Evolutionary conservation across 2,797 vertebrate species (phyloP).

Genomic region (Betta splendens): DNA sequence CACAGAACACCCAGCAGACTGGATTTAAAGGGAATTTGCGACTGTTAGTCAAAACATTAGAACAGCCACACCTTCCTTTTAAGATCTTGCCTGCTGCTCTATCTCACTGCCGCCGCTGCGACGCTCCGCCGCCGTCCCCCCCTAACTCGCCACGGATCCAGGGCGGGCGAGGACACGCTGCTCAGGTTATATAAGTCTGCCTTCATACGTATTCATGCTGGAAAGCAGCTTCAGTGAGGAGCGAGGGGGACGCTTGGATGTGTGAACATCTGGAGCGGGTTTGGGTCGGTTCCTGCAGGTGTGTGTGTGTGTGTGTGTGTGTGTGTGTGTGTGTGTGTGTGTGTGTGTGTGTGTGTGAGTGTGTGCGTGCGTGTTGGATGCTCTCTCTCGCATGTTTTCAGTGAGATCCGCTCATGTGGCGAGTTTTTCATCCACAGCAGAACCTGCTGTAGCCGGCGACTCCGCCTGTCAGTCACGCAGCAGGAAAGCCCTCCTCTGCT

Average conservation of each 20-base stretch:
- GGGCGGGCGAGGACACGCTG: conserved; percentile 41
- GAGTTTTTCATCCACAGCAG: conserved; percentile 27
- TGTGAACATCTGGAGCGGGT: conserved; percentile 11
- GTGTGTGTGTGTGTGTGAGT: conserved; percentile 24
- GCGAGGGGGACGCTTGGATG: conserved; percentile 11
- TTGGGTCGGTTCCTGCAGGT: conserved; percentile 3
- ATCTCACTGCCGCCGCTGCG: conserved; percentile 69
- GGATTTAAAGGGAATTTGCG: conserved; percentile 91
- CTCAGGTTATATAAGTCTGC: conserved; percentile 46
- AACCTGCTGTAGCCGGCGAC: conserved; percentile 28
- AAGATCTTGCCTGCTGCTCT: conserved; percentile 89
- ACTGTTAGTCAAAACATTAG: conserved; percentile 85
- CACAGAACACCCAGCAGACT: conserved; percentile 84
- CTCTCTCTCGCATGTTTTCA: neutral
- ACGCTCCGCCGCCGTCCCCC: conserved; percentile 42
- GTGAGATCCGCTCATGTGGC: conserved; percentile 1
- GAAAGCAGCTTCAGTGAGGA: conserved; percentile 19
- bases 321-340: conserved; percentile 29
- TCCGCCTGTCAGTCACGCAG: conserved; percentile 45
- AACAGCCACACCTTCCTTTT: conserved; percentile 90
- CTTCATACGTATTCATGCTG: conserved; percentile 33
- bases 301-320: conserved; percentile 20
- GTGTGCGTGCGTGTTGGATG: conserved; percentile 3
- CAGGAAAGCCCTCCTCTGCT: conserved; percentile 24
- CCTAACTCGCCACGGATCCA: conserved; percentile 44